phyloP scores from a whole-genome alignment of 2,797 vertebrate species.

The Hirundo rustica region DNA sequence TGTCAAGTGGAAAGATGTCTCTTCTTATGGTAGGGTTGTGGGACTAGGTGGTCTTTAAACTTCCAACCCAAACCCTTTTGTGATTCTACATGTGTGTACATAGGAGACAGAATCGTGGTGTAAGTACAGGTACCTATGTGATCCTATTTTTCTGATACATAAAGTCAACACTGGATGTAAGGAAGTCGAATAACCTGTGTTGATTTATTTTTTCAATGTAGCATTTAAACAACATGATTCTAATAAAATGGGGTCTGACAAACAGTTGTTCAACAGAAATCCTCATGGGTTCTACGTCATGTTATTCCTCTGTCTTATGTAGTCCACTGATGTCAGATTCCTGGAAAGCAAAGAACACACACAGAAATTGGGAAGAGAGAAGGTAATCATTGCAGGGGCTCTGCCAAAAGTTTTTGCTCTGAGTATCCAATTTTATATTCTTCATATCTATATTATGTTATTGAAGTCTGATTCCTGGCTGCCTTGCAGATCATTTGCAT shows the following conservation, averaged over 20 bases:
- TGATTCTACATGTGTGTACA: background rate
- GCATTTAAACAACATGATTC: background rate
- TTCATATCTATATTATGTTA: background rate
- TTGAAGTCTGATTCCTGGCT: background rate
- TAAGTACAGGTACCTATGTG: background rate
- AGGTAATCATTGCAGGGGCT: background rate
- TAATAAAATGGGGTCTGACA: background rate
- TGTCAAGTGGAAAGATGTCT: background rate
- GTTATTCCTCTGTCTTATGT: background rate
- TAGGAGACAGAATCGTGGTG: accelerated
- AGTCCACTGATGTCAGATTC: background rate
- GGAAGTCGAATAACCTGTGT: background rate
- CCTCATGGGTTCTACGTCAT: background rate
- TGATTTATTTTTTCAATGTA: background rate
- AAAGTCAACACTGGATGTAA: background rate
- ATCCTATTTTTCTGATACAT: background rate
- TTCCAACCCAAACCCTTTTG: background rate
- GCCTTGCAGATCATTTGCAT: conserved; percentile 46
- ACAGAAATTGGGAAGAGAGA: background rate
- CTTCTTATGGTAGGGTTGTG: background rate
- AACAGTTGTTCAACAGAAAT: background rate
- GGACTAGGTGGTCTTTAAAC: background rate
- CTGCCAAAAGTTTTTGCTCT: background rate
- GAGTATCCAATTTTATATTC: background rate
- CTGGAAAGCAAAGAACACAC: conserved; percentile 5